These are phyloP conservation scores for Tapirus terrestris DNA, from an alignment of 2,113 vertebrate species.

Conservation along the genomic window DNA sequence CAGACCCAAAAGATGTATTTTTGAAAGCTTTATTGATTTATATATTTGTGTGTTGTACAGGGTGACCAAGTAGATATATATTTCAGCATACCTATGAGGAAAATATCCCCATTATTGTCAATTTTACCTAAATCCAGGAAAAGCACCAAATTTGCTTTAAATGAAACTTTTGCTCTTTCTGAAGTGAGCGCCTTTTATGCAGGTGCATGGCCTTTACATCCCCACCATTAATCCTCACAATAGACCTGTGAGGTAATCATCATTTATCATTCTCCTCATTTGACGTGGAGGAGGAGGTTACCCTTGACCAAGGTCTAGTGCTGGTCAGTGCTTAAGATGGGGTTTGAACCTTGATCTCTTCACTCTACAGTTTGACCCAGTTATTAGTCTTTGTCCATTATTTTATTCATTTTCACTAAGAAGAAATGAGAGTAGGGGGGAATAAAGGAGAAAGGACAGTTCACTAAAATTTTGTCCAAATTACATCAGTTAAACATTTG, in stretches of 20 bases:
- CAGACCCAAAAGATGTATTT: slow-evolving; percentile 46
- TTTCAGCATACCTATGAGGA: slow-evolving; percentile 56
- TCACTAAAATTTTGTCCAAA: background rate
- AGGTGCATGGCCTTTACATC: background rate
- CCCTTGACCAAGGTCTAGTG: background rate
- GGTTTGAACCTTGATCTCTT: background rate
- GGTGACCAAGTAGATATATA: slow-evolving; percentile 52
- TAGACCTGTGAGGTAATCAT: background rate
- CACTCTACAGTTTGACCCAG: background rate
- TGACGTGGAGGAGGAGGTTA: background rate
- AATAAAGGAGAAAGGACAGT: background rate
- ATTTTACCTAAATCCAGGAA: slow-evolving; percentile 54
- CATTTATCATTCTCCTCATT: background rate
- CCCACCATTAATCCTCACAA: background rate
- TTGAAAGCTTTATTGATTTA: slow-evolving; percentile 72
- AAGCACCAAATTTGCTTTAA: slow-evolving; percentile 41
- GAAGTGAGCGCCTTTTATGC: slow-evolving; percentile 23
- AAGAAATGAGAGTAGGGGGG: background rate
- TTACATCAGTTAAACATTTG: background rate
- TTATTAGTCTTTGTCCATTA: background rate
- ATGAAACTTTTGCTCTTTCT: slow-evolving; percentile 21
- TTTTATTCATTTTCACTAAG: background rate
- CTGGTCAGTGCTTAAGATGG: background rate
- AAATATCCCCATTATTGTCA: slow-evolving; percentile 57
- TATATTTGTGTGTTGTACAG: slow-evolving; percentile 61